Evolutionary conservation across 2,113 vertebrate genomes (phyloP).

Genomic region (Speoplatyrhinus poulsoni): DNA sequence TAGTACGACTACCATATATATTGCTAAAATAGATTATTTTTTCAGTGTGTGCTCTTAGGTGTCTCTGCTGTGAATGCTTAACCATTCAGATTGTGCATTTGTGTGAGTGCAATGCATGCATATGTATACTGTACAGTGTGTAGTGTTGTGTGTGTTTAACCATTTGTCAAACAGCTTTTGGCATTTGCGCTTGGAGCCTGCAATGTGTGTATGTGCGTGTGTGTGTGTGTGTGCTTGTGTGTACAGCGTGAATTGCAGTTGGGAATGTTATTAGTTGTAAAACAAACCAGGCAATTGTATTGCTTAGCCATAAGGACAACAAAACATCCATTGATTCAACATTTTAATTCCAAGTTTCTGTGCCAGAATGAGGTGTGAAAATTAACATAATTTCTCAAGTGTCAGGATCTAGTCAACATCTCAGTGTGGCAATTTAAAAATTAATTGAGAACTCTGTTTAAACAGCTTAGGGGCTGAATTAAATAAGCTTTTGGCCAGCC

Average conservation of each 20-base stretch:
- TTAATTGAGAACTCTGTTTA: constrained; percentile 52
- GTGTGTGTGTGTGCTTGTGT: background rate
- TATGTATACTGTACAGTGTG: background rate
- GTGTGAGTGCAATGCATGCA: background rate
- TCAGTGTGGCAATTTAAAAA: constrained; percentile 49
- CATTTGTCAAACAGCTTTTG: no score
- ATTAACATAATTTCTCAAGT: constrained; percentile 54
- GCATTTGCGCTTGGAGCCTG: no score
- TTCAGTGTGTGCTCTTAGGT: background rate
- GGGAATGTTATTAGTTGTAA: background rate
- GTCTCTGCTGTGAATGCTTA: background rate
- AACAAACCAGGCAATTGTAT: background rate
- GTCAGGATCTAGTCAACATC: constrained; percentile 51
- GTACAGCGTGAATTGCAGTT: background rate
- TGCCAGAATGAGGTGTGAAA: constrained; percentile 8
- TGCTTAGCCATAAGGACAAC: constrained; percentile 14
- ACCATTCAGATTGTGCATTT: background rate
- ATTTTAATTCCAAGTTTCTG: background rate
- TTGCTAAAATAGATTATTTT: no score
- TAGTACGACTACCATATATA: no score
- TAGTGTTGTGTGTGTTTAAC: background rate
- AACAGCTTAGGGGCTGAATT: constrained; percentile 48
- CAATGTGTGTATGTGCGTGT: background rate
- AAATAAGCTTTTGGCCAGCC: constrained; percentile 45
- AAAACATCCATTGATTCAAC: constrained; percentile 13